Evolutionary conservation across 2,888 invertebrate species (phyloP).

Genomic region (Drosophila mayaguana): DNA sequence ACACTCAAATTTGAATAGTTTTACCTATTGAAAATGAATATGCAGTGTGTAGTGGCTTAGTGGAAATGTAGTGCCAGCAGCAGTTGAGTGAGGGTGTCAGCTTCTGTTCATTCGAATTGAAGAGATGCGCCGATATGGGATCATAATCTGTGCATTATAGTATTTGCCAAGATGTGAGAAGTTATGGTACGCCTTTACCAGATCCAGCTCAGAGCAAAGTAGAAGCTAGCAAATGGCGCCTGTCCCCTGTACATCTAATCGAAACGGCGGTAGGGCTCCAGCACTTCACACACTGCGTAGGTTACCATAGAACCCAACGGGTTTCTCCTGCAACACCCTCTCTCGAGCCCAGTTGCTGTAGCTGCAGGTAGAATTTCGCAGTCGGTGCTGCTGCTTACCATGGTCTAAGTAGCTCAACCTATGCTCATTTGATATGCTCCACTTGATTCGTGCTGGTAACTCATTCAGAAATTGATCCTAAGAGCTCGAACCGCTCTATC

Average conservation of each 20-base stretch:
- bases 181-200: conserved; percentile 84
- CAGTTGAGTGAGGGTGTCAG: too few species aligned
- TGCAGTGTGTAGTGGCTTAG: too few species aligned
- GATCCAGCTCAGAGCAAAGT: conserved; percentile 68
- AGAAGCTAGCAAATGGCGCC: conserved; percentile 77
- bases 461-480: conserved; percentile 8
- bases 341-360: conserved; percentile 69
- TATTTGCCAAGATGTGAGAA: conserved; percentile 83
- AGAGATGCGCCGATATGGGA: conserved; percentile 83
- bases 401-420: not conserved
- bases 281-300: conserved; percentile 50
- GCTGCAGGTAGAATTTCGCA: conserved; percentile 27
- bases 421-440: not conserved
- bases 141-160: conserved; percentile 82
- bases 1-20: not conserved
- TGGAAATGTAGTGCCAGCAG: too few species aligned
- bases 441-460: not conserved
- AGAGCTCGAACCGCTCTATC: conserved; percentile 34
- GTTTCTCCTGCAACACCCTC: conserved; percentile 67
- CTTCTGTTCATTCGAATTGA: too few species aligned
- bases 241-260: conserved; percentile 74
- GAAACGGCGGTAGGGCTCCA: conserved; percentile 65
- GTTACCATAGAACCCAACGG: conserved; percentile 68
- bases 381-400: not conserved
- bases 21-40: too few species aligned